Evolutionary conservation across 2,888 invertebrate genomes (phyloP).

Genomic region (Amblyjoppa fuscipennis): DNA sequence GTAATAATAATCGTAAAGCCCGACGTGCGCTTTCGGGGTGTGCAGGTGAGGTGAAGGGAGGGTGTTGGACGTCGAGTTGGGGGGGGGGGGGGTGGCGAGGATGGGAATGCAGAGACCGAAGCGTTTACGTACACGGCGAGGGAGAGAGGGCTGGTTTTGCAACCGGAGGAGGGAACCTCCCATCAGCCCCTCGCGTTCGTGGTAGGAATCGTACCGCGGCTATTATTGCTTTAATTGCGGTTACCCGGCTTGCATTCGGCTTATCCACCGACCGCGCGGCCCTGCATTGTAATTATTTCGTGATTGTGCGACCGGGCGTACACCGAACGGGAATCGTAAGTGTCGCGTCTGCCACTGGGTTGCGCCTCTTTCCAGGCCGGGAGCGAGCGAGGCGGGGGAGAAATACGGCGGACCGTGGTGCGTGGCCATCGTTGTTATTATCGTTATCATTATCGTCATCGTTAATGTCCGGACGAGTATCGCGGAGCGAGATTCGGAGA

Average conservation of each 20-base stretch:
- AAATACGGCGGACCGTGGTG: neutral
- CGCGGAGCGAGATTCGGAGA: neutral
- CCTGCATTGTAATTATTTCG: slow-evolving; percentile 68
- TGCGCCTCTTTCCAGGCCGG: slow-evolving; percentile 13
- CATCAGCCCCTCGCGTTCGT: slow-evolving; percentile 68
- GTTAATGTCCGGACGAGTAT: slow-evolving; percentile 5
- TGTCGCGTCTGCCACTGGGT: slow-evolving; percentile 47
- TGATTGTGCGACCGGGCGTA: slow-evolving; percentile 62
- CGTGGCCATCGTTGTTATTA: slow-evolving; percentile 39
- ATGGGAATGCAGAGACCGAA: slow-evolving; percentile 35
- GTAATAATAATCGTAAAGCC: slow-evolving; percentile 63
- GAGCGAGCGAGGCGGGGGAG: slow-evolving; percentile 25
- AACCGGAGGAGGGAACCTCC: slow-evolving; percentile 14
- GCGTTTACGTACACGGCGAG: slow-evolving; percentile 59
- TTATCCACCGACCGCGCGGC: slow-evolving; percentile 62
- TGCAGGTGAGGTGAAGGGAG: slow-evolving; percentile 27
- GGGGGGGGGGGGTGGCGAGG: slow-evolving; percentile 43
- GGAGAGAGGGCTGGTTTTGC: slow-evolving; percentile 17
- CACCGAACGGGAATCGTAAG: slow-evolving; percentile 63
- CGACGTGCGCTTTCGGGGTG: slow-evolving; percentile 47
- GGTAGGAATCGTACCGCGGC: slow-evolving; percentile 68
- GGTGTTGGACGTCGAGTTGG: slow-evolving; percentile 9
- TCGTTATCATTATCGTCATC: slow-evolving; percentile 36
- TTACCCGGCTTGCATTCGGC: slow-evolving; percentile 66
- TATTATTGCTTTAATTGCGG: slow-evolving; percentile 69